Conservation (phyloP, 2,888 invertebrate genomes). For the Scaptomyza tumidula region DNA sequence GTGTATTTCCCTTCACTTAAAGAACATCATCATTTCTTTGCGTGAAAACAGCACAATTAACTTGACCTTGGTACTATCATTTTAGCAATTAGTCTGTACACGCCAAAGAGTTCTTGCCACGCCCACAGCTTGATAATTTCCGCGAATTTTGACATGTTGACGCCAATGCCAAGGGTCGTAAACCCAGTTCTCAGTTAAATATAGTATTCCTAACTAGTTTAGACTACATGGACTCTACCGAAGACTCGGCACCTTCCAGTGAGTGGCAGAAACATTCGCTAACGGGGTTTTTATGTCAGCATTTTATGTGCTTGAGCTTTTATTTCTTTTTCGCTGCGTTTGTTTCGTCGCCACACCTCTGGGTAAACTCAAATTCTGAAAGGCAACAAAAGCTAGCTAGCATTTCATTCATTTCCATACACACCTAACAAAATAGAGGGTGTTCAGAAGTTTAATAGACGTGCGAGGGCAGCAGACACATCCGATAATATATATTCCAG, state of each 20-base stretch:
- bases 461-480: neutral
- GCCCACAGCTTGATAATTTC: slow-evolving; percentile 44
- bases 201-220: slow-evolving; percentile 29
- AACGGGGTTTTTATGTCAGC: slow-evolving; percentile 76
- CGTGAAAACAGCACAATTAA: slow-evolving; percentile 1
- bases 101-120: slow-evolving; percentile 36
- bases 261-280: slow-evolving; percentile 32
- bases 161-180: slow-evolving; percentile 64
- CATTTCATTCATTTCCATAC: slow-evolving; percentile 9
- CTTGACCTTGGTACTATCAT: slow-evolving; percentile 30
- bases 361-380: slow-evolving; percentile 8
- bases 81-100: slow-evolving; percentile 42
- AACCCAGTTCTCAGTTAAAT: slow-evolving; percentile 66
- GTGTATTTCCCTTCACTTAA: neutral
- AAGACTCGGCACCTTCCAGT: slow-evolving; percentile 32
- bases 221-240: slow-evolving; percentile 16
- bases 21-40: neutral
- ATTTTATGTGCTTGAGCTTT: slow-evolving; percentile 45
- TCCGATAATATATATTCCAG: neutral
- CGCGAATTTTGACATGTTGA: slow-evolving; percentile 49
- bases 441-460: neutral
- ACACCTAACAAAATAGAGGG: neutral
- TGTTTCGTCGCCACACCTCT: slow-evolving; percentile 43
- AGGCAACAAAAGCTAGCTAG: slow-evolving; percentile 40
- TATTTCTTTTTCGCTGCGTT: slow-evolving; percentile 25